Evolutionary conservation across 2,113 vertebrate genomes (phyloP).

Genomic region (Cynoglossus semilaevis): DNA sequence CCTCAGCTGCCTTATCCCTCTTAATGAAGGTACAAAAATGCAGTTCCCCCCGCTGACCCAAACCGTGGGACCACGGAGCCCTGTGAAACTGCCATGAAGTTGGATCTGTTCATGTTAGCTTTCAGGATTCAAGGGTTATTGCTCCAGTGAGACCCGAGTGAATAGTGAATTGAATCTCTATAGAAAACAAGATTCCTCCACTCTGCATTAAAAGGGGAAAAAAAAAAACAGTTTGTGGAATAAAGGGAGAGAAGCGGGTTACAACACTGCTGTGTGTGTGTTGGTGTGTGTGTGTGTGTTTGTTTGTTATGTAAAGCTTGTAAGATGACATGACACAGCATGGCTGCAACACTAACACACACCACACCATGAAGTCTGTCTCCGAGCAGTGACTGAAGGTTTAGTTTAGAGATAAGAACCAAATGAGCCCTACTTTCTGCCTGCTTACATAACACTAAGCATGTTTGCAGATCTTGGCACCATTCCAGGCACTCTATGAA

Average conservation of each 20-base stretch:
- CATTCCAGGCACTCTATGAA: slow-evolving; percentile 41
- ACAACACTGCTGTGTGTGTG: slow-evolving; percentile 39
- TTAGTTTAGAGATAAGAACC: slow-evolving; percentile 51
- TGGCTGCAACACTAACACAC: slow-evolving; percentile 20
- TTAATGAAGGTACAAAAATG: slow-evolving; percentile 41
- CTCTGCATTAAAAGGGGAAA: slow-evolving; percentile 36
- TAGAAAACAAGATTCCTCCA: slow-evolving; percentile 65
- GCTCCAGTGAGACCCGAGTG: slow-evolving; percentile 57
- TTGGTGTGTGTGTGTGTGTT: slow-evolving; percentile 16
- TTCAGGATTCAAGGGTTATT: slow-evolving; percentile 64
- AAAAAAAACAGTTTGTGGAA: slow-evolving; percentile 49
- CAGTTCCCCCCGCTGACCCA: slow-evolving; percentile 37
- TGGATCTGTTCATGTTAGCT: slow-evolving; percentile 54
- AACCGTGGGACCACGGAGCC: slow-evolving; percentile 47
- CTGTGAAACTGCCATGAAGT: slow-evolving; percentile 59
- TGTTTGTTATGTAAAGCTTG: slow-evolving; percentile 44
- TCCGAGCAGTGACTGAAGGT: slow-evolving; percentile 30
- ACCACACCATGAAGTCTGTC: slow-evolving; percentile 28
- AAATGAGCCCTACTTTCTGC: slow-evolving; percentile 50
- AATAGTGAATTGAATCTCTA: slow-evolving; percentile 67
- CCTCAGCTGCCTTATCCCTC: slow-evolving; percentile 46
- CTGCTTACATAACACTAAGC: slow-evolving; percentile 54
- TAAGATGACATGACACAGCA: slow-evolving; percentile 52
- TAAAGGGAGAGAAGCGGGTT: slow-evolving; percentile 49
- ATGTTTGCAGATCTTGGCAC: slow-evolving; percentile 58